Percentiles rank a stretch among this genome's conserved stretches.
Conservation (phyloP, 2,797 vertebrate genomes). For the Epinephelus coioides region DNA sequence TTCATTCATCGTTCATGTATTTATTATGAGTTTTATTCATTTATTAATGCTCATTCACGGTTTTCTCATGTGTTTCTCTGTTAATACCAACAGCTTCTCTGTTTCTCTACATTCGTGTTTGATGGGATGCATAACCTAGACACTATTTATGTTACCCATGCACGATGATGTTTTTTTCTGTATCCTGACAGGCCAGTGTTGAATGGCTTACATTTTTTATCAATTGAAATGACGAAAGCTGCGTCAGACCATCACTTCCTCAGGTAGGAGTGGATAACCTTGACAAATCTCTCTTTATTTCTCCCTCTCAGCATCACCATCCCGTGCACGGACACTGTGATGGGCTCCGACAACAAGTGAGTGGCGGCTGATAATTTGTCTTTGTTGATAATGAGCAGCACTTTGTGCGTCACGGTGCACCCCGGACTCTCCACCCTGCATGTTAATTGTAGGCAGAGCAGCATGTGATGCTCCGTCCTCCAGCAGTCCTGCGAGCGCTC, state of each 20-base stretch:
- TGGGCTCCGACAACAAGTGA: slow-evolving; percentile 39
- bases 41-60: slow-evolving; percentile 8
- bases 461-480: slow-evolving; percentile 78
- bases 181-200: neutral
- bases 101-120: neutral
- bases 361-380: slow-evolving; percentile 38
- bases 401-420: slow-evolving; percentile 76
- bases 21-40: slow-evolving; percentile 1
- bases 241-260: slow-evolving; percentile 67
- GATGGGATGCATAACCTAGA: neutral
- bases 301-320: neutral
- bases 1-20: slow-evolving; percentile 17
- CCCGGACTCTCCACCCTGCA: slow-evolving; percentile 68
- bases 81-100: neutral
- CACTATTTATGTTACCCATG: neutral
- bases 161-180: neutral
- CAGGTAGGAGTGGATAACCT: slow-evolving; percentile 77
- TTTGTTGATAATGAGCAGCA: slow-evolving; percentile 22
- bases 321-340: neutral
- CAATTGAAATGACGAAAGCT: slow-evolving; percentile 59
- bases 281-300: slow-evolving; percentile 43
- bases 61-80: neutral
- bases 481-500: slow-evolving; percentile 65
- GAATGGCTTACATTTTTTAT: slow-evolving; percentile 43
- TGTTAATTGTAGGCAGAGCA: slow-evolving; percentile 66